Evolutionary conservation across 2,113 vertebrate genomes (phyloP).

Genomic region (Ophiodon elongatus): DNA sequence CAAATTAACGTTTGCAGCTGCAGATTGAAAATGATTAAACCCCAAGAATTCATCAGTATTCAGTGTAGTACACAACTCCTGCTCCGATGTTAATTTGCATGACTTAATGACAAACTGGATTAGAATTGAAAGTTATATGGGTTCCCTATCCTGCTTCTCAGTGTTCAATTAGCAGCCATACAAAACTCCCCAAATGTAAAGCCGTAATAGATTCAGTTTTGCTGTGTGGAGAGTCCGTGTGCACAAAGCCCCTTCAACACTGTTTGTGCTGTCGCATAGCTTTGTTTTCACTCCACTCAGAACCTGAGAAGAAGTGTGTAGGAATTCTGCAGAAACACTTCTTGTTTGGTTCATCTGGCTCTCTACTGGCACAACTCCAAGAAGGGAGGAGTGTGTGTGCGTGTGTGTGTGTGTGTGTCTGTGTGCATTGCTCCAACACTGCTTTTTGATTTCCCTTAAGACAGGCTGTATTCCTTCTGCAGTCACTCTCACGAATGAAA

Average conservation of each 20-base stretch:
- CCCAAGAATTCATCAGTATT: conserved; percentile 21
- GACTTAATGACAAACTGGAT: neutral
- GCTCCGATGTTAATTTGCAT: neutral
- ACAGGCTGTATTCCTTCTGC: conserved; percentile 24
- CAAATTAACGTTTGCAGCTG: neutral
- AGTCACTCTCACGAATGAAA: conserved; percentile 39
- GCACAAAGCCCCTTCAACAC: conserved; percentile 6
- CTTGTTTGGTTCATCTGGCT: conserved; percentile 31
- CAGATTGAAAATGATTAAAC: neutral
- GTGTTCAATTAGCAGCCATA: conserved; percentile 18
- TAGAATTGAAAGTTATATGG: conserved; percentile 14
- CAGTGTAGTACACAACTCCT: neutral
- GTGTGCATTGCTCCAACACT: conserved; percentile 11
- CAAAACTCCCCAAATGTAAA: conserved; percentile 9
- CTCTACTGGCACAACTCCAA: conserved; percentile 36
- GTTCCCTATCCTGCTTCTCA: neutral
- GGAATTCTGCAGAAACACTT: conserved; percentile 31
- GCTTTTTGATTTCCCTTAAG: conserved; percentile 54
- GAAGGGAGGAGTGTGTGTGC: conserved; percentile 13
- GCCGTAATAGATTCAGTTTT: neutral
- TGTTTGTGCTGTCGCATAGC: neutral
- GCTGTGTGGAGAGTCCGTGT: neutral
- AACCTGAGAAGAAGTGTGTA: neutral
- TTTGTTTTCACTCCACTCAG: neutral
- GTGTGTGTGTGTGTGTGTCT: neutral